Conservation (phyloP, 1,140 invertebrate species). For the Drosophila prosaltans region DNA sequence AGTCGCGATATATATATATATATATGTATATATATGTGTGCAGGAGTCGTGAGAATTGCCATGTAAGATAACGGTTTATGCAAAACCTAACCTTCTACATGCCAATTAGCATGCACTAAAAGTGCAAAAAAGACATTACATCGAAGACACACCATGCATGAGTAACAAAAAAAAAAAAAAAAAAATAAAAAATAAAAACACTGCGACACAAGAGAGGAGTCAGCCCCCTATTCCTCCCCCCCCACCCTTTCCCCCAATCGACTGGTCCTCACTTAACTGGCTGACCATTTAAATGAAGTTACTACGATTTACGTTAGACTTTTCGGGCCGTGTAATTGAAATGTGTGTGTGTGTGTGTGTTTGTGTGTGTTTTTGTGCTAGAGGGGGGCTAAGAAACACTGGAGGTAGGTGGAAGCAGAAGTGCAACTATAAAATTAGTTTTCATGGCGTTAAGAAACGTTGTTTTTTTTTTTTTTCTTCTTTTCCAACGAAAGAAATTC, state of each 20-base stretch:
- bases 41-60: slow-evolving; percentile 64
- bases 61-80: slow-evolving; percentile 63
- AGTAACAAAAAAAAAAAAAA: slow-evolving; percentile 66
- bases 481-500: slow-evolving; percentile 54
- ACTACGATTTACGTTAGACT: slow-evolving; percentile 41
- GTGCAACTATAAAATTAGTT: slow-evolving; percentile 78
- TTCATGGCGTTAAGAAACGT: slow-evolving; percentile 79
- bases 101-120: slow-evolving; percentile 77
- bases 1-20: slow-evolving; percentile 30
- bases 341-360: slow-evolving; percentile 37
- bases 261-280: slow-evolving; percentile 23
- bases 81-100: slow-evolving; percentile 48
- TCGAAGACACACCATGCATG: slow-evolving; percentile 63
- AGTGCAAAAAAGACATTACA: slow-evolving; percentile 69
- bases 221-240: neutral
- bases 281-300: slow-evolving; percentile 72
- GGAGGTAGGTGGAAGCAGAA: slow-evolving; percentile 16
- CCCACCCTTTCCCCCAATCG: neutral
- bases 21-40: neutral
- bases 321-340: slow-evolving; percentile 71
- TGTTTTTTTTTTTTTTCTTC: slow-evolving; percentile 20
- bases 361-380: neutral
- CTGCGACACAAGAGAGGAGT: slow-evolving; percentile 33
- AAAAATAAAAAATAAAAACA: slow-evolving; percentile 52
- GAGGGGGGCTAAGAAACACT: neutral